These are phyloP conservation scores for Callipepla californica DNA, from an alignment of 2,113 vertebrate species.

Conservation along the genomic window DNA sequence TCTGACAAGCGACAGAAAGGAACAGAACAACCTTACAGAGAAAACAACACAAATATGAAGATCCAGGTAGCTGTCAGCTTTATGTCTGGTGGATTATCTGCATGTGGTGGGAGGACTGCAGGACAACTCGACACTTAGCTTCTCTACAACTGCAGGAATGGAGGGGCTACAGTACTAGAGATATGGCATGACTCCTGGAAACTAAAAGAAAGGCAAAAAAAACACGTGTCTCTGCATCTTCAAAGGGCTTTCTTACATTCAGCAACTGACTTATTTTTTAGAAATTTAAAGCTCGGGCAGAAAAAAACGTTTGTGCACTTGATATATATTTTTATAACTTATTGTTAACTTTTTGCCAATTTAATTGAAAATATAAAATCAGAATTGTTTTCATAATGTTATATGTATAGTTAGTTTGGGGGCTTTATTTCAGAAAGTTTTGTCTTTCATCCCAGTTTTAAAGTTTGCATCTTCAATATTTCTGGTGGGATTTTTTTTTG, in stretches of 20 bases:
- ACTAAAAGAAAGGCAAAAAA: not conserved
- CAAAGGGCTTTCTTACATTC: too few relatives aligned
- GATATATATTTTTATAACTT: not conserved
- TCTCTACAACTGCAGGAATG: accelerated
- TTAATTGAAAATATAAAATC: not conserved
- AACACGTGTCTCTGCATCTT: not conserved
- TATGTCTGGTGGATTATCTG: not conserved
- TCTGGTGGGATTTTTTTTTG: accelerated
- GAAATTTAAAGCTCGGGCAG: not conserved
- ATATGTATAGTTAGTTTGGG: not conserved
- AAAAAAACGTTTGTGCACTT: not conserved
- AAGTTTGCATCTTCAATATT: not conserved
- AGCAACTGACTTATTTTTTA: not conserved
- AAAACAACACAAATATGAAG: accelerated
- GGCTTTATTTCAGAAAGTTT: not conserved
- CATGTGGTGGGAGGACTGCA: too few relatives aligned
- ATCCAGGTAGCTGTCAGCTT: not conserved
- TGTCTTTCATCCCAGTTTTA: not conserved
- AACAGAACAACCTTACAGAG: not conserved
- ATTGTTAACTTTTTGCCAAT: not conserved
- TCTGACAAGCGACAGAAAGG: not conserved
- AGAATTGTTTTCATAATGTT: not conserved
- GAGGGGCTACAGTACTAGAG: too few relatives aligned
- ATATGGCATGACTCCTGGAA: not conserved
- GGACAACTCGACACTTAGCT: accelerated